phyloP scores from a whole-genome alignment of 2,888 invertebrate genomes.

The Automeris io region DNA sequence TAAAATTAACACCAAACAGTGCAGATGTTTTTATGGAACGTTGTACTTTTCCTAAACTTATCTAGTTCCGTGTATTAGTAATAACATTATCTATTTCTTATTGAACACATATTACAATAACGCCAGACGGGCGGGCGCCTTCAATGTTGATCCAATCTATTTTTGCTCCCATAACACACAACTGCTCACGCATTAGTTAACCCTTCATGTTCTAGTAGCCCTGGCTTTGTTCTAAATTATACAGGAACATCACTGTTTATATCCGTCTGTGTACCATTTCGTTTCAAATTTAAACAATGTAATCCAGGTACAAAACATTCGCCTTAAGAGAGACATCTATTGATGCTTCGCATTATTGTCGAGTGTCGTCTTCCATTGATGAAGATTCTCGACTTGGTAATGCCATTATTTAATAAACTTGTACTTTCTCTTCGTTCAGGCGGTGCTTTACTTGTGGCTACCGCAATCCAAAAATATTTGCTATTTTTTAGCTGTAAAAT shows the following conservation, averaged over 20 bases:
- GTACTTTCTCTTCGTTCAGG: no score
- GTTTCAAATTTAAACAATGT: no score
- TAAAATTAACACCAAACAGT: neutral
- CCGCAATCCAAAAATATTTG: neutral
- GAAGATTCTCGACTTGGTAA: no score
- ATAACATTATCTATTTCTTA: conserved; percentile 13
- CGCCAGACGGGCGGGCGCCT: conserved; percentile 35
- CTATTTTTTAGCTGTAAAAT: no score
- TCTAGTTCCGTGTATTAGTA: conserved; percentile 8
- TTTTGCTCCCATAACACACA: conserved; percentile 11
- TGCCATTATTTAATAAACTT: no score
- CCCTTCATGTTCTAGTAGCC: neutral
- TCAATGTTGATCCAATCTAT: conserved; percentile 15
- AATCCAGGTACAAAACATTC: no score
- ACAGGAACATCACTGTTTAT: no score
- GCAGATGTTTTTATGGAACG: neutral
- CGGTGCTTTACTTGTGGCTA: neutral
- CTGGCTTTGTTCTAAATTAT: neutral
- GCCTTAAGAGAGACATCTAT: no score
- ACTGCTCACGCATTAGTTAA: neutral
- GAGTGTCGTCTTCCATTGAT: no score
- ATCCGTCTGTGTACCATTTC: no score
- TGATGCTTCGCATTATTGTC: no score
- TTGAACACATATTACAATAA: conserved; percentile 23
- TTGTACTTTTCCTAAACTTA: neutral